phyloP scores from a whole-genome alignment of 2,113 vertebrate genomes.

The Psilopsiagon aurifrons region DNA sequence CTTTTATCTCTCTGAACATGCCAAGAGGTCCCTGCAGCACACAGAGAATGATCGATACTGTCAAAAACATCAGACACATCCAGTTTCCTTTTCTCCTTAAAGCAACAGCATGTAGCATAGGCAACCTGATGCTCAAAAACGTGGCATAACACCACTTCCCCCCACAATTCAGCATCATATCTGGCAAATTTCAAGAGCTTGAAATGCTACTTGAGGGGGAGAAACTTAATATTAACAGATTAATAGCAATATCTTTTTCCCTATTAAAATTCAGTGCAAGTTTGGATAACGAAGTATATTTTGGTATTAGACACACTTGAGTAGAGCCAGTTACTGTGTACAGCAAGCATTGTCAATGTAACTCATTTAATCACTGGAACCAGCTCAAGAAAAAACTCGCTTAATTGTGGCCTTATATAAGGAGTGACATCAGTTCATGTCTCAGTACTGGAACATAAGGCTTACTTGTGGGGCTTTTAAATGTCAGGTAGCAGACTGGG shows the following conservation, averaged over 20 bases:
- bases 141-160: background rate
- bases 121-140: background rate
- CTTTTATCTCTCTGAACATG: background rate
- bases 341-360: background rate
- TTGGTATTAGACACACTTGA: background rate
- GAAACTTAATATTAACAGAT: background rate
- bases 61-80: background rate
- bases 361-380: background rate
- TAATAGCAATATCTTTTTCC: background rate
- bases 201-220: background rate
- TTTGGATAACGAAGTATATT: background rate
- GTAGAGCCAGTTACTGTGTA: background rate
- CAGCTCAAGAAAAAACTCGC: background rate
- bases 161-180: background rate
- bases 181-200: background rate
- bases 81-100: background rate
- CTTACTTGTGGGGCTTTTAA: background rate
- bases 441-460: background rate
- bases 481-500: background rate
- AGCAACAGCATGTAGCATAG: accelerated
- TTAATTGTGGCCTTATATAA: constrained; percentile 16
- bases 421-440: background rate
- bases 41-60: background rate
- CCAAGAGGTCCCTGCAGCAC: background rate
- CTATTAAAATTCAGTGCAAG: background rate